phyloP scores from a whole-genome alignment of 2,797 vertebrate species.

The Sebastes iracundus region DNA sequence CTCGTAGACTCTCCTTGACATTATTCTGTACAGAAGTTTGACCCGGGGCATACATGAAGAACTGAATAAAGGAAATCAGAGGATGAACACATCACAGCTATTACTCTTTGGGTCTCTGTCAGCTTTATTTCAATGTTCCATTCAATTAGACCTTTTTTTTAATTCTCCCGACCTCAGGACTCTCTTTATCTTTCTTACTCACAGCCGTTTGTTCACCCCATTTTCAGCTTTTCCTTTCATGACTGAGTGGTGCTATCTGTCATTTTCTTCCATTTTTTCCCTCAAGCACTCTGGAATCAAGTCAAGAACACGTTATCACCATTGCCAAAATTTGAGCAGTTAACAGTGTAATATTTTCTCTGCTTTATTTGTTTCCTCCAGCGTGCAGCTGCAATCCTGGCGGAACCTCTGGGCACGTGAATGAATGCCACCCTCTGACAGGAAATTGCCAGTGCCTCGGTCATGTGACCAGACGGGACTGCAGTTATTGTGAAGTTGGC shows the following conservation, averaged over 20 bases:
- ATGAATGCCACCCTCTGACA: constrained; percentile 82
- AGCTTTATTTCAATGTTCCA: constrained; percentile 24
- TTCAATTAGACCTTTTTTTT: constrained; percentile 9
- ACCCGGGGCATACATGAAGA: neutral
- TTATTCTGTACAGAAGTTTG: constrained; percentile 3
- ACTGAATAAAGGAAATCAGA: constrained; percentile 17
- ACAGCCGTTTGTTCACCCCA: constrained; percentile 5
- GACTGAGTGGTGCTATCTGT: constrained; percentile 11
- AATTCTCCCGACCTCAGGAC: neutral
- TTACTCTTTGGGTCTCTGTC: constrained; percentile 15
- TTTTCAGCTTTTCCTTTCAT: constrained; percentile 33
- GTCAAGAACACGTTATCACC: constrained; percentile 10
- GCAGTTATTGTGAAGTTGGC: constrained; percentile 84
- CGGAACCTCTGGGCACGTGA: constrained; percentile 74
- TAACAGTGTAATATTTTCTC: neutral
- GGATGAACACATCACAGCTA: constrained; percentile 20
- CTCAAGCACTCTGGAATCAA: constrained; percentile 9
- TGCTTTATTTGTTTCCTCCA: constrained; percentile 54
- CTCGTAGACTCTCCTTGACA: constrained; percentile 13
- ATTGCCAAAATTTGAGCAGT: neutral
- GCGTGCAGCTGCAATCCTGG: constrained; percentile 85
- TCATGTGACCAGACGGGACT: constrained; percentile 86
- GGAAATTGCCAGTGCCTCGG: constrained; percentile 89
- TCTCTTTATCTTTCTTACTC: constrained; percentile 12
- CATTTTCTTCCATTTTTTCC: constrained; percentile 20